These are phyloP conservation scores for Caenorhabditis inopinata DNA, from an alignment of 1,140 invertebrate species.

Conservation along the genomic window DNA sequence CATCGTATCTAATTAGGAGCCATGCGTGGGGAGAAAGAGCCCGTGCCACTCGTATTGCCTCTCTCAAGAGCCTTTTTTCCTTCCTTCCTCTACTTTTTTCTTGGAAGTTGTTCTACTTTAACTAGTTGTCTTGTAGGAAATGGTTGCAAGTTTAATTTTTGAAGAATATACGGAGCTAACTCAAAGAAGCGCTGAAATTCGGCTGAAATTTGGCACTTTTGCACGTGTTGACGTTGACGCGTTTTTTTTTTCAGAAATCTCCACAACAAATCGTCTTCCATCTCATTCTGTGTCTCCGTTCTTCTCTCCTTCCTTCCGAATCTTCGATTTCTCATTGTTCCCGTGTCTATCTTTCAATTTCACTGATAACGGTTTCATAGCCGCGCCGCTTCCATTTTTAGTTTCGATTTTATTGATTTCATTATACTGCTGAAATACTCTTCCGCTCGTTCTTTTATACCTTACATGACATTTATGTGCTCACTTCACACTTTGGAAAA, in stretches of 20 bases:
- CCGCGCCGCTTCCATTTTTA: background rate
- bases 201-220: no score
- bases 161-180: no score
- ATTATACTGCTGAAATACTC: background rate
- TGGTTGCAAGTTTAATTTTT: no score
- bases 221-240: no score
- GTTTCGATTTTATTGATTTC: background rate
- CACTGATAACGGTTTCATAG: background rate
- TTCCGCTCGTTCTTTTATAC: background rate
- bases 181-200: no score
- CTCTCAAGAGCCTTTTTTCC: background rate
- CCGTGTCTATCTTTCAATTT: background rate
- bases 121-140: no score
- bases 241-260: no score
- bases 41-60: no score
- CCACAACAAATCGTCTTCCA: background rate
- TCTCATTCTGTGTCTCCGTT: background rate
- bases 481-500: no score
- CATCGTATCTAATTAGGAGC: conserved; percentile 19
- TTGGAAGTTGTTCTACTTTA: no score
- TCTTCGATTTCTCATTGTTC: background rate
- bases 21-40: background rate
- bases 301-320: background rate
- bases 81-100: background rate
- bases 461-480: background rate